A percentile compares a stretch with the other conserved stretches of the same genome.
phyloP scores from a whole-genome alignment of 2,113 vertebrate species.

The Lucifuga dentata region DNA sequence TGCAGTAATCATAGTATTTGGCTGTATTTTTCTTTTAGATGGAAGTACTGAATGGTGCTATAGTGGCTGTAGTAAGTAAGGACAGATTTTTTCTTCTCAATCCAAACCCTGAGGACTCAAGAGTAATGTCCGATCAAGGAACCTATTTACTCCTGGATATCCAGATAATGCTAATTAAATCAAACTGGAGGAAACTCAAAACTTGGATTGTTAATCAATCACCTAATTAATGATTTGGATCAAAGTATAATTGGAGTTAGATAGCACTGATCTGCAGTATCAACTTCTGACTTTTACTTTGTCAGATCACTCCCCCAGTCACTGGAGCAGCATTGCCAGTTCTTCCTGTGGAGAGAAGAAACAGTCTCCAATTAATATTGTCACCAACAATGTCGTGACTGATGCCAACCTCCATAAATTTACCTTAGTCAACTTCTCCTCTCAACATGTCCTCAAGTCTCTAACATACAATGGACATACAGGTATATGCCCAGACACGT shows the following conservation, averaged over 20 bases:
- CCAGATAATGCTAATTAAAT: too few species aligned
- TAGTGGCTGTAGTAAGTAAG: slow-evolving; percentile 60
- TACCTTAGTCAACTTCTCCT: slow-evolving; percentile 57
- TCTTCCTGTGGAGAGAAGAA: slow-evolving; percentile 33
- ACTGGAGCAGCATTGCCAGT: slow-evolving; percentile 45
- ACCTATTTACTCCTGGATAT: too few species aligned
- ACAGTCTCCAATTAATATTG: slow-evolving; percentile 75
- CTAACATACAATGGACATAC: slow-evolving; percentile 61
- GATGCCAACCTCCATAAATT: slow-evolving; percentile 50
- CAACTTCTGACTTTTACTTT: background rate
- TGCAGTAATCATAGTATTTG: background rate
- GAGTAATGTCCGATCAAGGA: too few species aligned
- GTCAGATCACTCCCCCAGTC: slow-evolving; percentile 22
- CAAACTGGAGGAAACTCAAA: too few species aligned
- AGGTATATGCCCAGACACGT: slow-evolving; percentile 42
- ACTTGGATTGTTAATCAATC: too few species aligned
- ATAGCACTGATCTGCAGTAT: too few species aligned
- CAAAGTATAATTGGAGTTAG: fast-evolving
- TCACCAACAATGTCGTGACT: background rate
- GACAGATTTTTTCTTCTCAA: background rate
- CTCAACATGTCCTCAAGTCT: slow-evolving; percentile 16
- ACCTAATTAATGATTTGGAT: background rate
- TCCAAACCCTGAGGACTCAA: too few species aligned
- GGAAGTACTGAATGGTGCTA: slow-evolving; percentile 68
- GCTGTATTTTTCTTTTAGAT: slow-evolving; percentile 33